phyloP scores from a whole-genome alignment of 2,113 vertebrate species.

The Scophthalmus maximus region DNA sequence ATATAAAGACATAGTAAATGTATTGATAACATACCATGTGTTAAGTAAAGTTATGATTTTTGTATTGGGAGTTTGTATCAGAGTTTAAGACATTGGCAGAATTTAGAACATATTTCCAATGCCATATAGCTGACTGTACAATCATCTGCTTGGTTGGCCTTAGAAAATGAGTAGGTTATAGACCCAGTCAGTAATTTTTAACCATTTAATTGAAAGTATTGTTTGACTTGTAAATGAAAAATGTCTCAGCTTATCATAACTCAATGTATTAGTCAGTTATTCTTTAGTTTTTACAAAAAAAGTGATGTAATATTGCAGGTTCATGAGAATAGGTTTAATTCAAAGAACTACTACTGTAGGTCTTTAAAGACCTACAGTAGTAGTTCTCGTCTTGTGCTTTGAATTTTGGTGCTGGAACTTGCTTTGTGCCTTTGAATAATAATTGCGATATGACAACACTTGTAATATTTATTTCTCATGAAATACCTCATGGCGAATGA shows the following conservation, averaged over 20 bases:
- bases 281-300: too few relatives aligned
- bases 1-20: constrained; percentile 6
- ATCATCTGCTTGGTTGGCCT: neutral
- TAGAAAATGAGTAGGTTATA: neutral
- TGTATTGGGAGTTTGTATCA: too few relatives aligned
- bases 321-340: too few relatives aligned
- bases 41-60: neutral
- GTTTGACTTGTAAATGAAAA: neutral
- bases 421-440: neutral
- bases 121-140: neutral
- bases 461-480: neutral
- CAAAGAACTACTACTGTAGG: too few relatives aligned
- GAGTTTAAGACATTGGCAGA: too few relatives aligned
- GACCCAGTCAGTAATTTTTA: too few relatives aligned
- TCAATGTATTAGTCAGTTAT: too few relatives aligned
- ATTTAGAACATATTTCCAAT: neutral
- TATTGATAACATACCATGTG: neutral
- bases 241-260: too few relatives aligned
- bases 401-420: neutral
- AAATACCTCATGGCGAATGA: neutral
- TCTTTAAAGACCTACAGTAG: too few relatives aligned
- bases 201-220: neutral
- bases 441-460: neutral
- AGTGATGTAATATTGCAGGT: too few relatives aligned
- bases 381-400: too few relatives aligned